phyloP scores from a whole-genome alignment of 2,797 vertebrate species.

The Pantherophis vulpinus region DNA sequence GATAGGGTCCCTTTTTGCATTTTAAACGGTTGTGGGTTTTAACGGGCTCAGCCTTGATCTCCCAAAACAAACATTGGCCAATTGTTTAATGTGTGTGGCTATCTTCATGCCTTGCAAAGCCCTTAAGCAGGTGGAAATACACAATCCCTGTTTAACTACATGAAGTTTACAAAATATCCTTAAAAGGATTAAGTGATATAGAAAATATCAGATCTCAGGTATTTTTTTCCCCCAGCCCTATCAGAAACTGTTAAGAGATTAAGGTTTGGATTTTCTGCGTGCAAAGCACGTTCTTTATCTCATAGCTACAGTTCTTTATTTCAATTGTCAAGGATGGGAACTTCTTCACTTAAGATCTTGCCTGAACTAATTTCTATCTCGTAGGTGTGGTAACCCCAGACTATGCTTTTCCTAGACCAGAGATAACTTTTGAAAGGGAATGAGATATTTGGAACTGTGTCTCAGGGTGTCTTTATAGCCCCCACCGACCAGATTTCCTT shows the following conservation, averaged over 20 bases:
- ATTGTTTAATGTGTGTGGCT: background rate
- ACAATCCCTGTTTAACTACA: background rate
- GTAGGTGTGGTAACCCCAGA: background rate
- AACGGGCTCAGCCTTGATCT: background rate
- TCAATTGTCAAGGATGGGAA: background rate
- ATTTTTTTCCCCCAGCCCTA: background rate
- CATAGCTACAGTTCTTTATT: background rate
- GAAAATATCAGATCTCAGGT: background rate
- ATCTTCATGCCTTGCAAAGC: background rate
- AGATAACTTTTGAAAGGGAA: background rate
- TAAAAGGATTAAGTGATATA: background rate
- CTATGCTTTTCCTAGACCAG: background rate
- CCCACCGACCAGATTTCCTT: background rate
- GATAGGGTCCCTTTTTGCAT: background rate
- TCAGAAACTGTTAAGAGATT: background rate
- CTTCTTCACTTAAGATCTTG: background rate
- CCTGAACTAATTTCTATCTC: background rate
- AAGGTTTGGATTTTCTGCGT: background rate
- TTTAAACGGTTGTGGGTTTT: background rate
- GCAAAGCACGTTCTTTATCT: background rate
- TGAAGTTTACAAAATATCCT: background rate
- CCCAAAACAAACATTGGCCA: background rate
- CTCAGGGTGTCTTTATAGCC: background rate
- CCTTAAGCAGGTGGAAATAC: background rate
- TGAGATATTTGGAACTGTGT: background rate